Conservation (phyloP, 2,888 invertebrate species). For the Drosophila birchii region DNA sequence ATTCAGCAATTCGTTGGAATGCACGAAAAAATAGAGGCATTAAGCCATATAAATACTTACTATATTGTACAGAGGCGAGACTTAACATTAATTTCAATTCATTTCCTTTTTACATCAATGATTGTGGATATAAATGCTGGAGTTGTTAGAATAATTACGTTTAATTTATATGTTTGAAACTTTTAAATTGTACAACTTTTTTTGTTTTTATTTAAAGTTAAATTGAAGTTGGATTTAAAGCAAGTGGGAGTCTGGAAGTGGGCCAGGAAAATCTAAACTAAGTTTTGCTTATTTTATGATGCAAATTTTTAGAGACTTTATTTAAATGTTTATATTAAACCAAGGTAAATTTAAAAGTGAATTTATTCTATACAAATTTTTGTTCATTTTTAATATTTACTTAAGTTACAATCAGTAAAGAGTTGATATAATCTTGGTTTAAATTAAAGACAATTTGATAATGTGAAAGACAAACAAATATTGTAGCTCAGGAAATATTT, state of each 20-base stretch:
- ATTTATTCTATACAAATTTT: not conserved
- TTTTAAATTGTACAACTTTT: not conserved
- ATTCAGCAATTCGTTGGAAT: not conserved
- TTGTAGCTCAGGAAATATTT: not conserved
- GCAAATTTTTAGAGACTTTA: not conserved
- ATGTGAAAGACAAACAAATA: not conserved
- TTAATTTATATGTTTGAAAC: not conserved
- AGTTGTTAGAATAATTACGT: not conserved
- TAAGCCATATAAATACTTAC: not conserved
- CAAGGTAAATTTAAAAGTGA: not conserved
- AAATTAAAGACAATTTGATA: not conserved
- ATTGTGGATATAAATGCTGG: not conserved
- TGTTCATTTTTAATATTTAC: not conserved
- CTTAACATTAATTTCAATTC: not conserved
- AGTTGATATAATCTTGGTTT: not conserved
- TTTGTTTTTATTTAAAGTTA: too few species aligned
- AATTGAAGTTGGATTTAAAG: not conserved
- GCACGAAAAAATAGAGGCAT: not conserved
- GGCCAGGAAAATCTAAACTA: rapidly evolving
- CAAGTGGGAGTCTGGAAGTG: rapidly evolving
- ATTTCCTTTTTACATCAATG: not conserved
- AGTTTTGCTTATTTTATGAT: not conserved
- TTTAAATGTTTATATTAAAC: not conserved
- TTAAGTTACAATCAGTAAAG: not conserved
- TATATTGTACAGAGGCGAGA: not conserved